Percentiles rank a stretch among this genome's conserved stretches.
These are phyloP conservation scores for Leptoteleia sp. DNA, from an alignment of 1,140 invertebrate genomes.

Conservation along the genomic window DNA sequence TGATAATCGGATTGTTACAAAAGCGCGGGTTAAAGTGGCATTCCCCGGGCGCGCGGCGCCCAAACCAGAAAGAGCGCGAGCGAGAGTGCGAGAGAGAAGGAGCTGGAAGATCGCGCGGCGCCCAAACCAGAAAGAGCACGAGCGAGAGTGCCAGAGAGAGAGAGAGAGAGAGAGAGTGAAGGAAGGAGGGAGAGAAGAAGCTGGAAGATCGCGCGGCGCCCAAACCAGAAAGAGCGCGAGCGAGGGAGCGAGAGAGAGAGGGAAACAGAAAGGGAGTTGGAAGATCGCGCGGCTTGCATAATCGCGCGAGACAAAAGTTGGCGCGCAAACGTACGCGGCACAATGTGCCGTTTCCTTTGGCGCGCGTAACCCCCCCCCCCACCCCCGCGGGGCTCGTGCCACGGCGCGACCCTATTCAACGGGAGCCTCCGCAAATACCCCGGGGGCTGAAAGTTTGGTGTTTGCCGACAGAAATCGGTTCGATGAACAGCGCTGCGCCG, in stretches of 20 bases:
- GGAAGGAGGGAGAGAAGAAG: too few relatives aligned
- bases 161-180: constrained; percentile 1
- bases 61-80: too few relatives aligned
- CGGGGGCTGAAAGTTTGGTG: constrained; percentile 53
- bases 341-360: constrained; percentile 48
- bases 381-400: constrained; percentile 38
- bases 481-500: constrained; percentile 22
- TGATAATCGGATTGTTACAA: constrained; percentile 42
- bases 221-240: too few relatives aligned
- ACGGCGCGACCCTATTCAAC: constrained; percentile 13
- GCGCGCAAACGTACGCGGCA: constrained; percentile 19
- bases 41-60: background rate
- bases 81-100: too few relatives aligned
- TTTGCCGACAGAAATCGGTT: constrained; percentile 55
- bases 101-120: too few relatives aligned
- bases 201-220: too few relatives aligned
- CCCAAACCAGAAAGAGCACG: too few relatives aligned
- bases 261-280: too few relatives aligned
- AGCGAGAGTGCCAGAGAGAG: too few relatives aligned
- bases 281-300: constrained; percentile 17
- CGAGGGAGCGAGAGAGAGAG: too few relatives aligned
- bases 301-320: constrained; percentile 42
- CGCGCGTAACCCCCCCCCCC: too few relatives aligned
- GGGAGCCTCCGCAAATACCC: constrained; percentile 29
- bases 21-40: constrained; percentile 21